A percentile compares a stretch with the other conserved stretches of the same genome.
Evolutionary conservation across 2,888 invertebrate species (phyloP).

Genomic region (Augochlorella aurata): DNA sequence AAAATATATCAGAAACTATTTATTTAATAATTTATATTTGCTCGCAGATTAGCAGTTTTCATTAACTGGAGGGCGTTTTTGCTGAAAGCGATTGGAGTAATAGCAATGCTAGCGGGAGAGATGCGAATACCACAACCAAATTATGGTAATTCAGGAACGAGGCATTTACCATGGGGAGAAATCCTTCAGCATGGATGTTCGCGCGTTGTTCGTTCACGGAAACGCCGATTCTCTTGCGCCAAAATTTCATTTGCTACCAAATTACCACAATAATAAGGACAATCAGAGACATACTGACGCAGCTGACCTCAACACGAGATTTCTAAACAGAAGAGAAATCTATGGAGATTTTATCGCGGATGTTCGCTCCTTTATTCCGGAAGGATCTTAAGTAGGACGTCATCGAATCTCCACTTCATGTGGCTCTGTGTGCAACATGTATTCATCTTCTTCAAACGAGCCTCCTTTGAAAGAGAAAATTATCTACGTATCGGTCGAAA

Average conservation of each 20-base stretch:
- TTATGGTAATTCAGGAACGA: background rate
- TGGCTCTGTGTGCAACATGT: background rate
- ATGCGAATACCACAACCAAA: background rate
- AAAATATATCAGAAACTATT: too few species aligned
- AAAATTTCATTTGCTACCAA: conserved; percentile 27
- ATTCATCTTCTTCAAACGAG: conserved; percentile 26
- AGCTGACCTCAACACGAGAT: conserved; percentile 35
- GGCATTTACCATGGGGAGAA: conserved; percentile 21
- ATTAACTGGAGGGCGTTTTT: background rate
- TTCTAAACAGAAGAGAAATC: conserved; percentile 51
- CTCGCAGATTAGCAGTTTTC: background rate
- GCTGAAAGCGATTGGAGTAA: background rate
- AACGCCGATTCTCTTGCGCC: background rate
- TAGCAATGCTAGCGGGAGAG: conserved; percentile 2
- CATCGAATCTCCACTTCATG: conserved; percentile 24
- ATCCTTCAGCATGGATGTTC: conserved; percentile 19
- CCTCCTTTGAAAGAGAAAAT: conserved; percentile 2
- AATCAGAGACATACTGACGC: background rate
- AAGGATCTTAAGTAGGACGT: conserved; percentile 43
- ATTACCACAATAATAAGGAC: conserved; percentile 4
- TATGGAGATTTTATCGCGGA: conserved; percentile 46
- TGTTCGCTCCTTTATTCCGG: conserved; percentile 37
- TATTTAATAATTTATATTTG: too few species aligned
- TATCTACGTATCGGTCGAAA: background rate
- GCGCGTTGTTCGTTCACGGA: background rate